Evolutionary conservation across 2,888 invertebrate genomes (phyloP).

Genomic region (Apoda limacodes): DNA sequence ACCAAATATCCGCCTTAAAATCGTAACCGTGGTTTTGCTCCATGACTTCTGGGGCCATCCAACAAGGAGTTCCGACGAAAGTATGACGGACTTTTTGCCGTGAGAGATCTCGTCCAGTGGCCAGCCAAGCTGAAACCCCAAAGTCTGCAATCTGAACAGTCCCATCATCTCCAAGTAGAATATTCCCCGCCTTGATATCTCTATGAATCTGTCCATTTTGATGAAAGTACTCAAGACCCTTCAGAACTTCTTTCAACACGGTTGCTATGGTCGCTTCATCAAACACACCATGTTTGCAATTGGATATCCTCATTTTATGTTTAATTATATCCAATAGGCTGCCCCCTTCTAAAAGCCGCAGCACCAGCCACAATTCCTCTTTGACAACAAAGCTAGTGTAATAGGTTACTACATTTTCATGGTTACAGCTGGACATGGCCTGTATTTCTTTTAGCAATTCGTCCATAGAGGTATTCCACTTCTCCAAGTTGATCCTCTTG

Average conservation of each 20-base stretch:
- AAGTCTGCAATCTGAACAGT: constrained; percentile 99
- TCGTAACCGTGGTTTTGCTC: constrained; percentile 99
- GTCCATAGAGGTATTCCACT: constrained; percentile 99
- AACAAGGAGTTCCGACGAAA: constrained; percentile 99
- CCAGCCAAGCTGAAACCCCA: constrained; percentile 98
- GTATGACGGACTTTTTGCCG: constrained; percentile 98
- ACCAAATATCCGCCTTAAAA: constrained; percentile 91
- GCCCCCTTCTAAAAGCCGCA: constrained; percentile 95
- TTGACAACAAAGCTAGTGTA: constrained; percentile 98
- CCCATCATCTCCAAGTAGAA: constrained; percentile 96
- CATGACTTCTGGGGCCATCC: constrained; percentile 99
- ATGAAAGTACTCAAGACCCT: constrained; percentile 98
- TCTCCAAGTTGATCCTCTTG: constrained; percentile 98
- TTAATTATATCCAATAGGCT: constrained; percentile 93
- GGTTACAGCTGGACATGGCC: constrained; percentile 99
- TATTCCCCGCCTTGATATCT: constrained; percentile 84
- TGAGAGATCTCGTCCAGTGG: constrained; percentile 94
- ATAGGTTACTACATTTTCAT: constrained; percentile 99
- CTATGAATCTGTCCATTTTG: constrained; percentile 96
- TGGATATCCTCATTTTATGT: constrained; percentile 91
- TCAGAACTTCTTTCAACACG: constrained; percentile 94
- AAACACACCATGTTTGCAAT: constrained; percentile 97
- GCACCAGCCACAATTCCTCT: constrained; percentile 98
- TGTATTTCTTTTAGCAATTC: constrained; percentile 93
- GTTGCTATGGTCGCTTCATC: constrained; percentile 99